phyloP scores from a whole-genome alignment of 2,797 vertebrate species.

The Aselliscus stoliczkanus region DNA sequence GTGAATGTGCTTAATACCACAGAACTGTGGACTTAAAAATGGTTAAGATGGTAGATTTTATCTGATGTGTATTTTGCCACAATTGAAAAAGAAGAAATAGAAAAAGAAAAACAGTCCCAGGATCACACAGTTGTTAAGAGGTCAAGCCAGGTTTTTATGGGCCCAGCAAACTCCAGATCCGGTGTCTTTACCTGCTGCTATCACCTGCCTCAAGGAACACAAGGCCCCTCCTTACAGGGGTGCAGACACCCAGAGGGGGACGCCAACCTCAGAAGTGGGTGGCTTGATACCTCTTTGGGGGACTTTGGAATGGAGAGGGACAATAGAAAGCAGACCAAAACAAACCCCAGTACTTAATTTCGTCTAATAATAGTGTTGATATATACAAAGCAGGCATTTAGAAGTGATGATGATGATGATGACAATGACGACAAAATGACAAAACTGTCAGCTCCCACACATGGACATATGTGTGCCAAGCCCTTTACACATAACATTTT shows the following conservation, averaged over 20 bases:
- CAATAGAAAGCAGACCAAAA: not conserved
- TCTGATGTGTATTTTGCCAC: not conserved
- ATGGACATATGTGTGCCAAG: fast-evolving
- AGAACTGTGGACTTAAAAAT: not conserved
- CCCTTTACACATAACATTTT: not conserved
- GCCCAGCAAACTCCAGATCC: not conserved
- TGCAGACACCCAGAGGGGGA: not conserved
- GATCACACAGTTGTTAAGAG: not conserved
- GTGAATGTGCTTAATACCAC: not conserved
- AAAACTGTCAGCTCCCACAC: not conserved
- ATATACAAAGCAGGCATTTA: not conserved
- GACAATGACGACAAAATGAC: too few species aligned
- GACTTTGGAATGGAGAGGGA: not conserved
- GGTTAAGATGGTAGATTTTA: not conserved
- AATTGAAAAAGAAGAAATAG: not conserved
- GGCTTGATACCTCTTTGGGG: too few species aligned
- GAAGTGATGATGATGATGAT: not conserved
- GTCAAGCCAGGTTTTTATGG: not conserved
- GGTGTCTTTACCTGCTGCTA: fast-evolving
- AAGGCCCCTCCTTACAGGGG: not conserved
- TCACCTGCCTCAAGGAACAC: not conserved
- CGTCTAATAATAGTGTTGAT: not conserved
- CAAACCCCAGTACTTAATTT: not conserved
- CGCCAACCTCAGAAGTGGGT: fast-evolving
- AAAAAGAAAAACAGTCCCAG: not conserved